These are phyloP conservation scores for Lophotis ruficrista DNA, from an alignment of 2,113 vertebrate genomes.

Conservation along the genomic window DNA sequence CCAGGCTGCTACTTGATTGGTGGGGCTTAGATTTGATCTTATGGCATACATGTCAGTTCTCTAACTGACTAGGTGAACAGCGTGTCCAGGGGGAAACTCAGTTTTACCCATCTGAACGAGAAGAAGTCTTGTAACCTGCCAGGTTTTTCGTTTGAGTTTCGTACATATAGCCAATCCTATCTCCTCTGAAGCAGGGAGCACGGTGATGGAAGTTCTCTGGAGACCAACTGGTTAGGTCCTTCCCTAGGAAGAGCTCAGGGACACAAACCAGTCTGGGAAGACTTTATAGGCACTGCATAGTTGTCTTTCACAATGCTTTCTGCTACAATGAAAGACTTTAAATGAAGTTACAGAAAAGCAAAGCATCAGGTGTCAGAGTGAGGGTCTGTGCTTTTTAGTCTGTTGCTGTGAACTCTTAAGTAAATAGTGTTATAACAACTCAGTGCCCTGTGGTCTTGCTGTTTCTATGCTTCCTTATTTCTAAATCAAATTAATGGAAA, in stretches of 20 bases:
- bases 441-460: not conserved
- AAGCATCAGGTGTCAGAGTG: not conserved
- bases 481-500: not conserved
- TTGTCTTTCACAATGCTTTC: not conserved
- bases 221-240: not conserved
- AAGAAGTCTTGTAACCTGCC: not conserved
- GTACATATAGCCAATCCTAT: not conserved
- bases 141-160: not conserved
- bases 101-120: not conserved
- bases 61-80: slow-evolving; percentile 46
- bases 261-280: not conserved
- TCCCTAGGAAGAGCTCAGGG: not conserved
- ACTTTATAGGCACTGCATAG: not conserved
- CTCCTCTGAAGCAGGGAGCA: not conserved
- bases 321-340: not conserved
- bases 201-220: not conserved
- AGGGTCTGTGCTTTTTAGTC: not conserved
- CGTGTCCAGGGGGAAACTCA: not conserved
- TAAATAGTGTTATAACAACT: not conserved
- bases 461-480: not conserved
- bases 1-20: slow-evolving; percentile 60
- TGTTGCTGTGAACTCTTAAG: not conserved
- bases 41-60: slow-evolving; percentile 11
- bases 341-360: not conserved
- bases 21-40: slow-evolving; percentile 67